Percentiles rank a stretch among this genome's conserved stretches.
phyloP scores from a whole-genome alignment of 53 echinoderm and acorn worm genomes.

The Luidia sarsii region DNA sequence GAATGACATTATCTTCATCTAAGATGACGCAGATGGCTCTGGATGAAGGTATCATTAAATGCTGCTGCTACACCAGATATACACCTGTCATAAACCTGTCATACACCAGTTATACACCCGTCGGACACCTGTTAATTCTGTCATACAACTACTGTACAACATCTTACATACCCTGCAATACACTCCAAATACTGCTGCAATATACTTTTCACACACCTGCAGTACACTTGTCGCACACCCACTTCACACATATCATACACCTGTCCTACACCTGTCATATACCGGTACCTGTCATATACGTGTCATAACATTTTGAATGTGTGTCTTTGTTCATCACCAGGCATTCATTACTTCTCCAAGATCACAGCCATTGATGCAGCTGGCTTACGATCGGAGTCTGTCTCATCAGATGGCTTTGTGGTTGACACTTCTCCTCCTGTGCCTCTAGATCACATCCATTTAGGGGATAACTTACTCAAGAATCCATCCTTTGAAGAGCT shows the following conservation, averaged over 20 bases:
- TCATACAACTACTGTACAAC: not conserved
- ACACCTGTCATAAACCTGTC: too few relatives aligned
- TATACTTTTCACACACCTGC: too few relatives aligned
- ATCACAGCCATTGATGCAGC: conserved; percentile 58
- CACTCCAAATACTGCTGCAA: too few relatives aligned
- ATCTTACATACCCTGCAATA: not conserved
- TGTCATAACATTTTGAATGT: too few relatives aligned
- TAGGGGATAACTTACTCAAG: conserved; percentile 37
- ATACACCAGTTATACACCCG: not conserved
- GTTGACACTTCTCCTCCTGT: conserved; percentile 51
- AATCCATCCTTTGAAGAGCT: conserved; percentile 62
- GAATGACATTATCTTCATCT: conserved; percentile 26
- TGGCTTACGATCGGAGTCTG: conserved; percentile 25
- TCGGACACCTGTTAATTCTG: not conserved
- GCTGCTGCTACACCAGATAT: not conserved
- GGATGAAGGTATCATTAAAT: conserved; percentile 37
- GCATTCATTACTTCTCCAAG: conserved; percentile 41
- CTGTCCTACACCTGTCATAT: too few relatives aligned
- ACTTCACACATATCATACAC: too few relatives aligned
- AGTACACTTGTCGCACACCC: too few relatives aligned
- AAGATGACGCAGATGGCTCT: not conserved
- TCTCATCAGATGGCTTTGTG: conserved; percentile 50
- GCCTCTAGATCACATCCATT: not conserved
- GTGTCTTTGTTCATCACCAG: conserved; percentile 2
- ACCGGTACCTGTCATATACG: too few relatives aligned